These are phyloP conservation scores for Drosophila recens DNA, from an alignment of 2,888 invertebrate genomes.

Conservation along the genomic window DNA sequence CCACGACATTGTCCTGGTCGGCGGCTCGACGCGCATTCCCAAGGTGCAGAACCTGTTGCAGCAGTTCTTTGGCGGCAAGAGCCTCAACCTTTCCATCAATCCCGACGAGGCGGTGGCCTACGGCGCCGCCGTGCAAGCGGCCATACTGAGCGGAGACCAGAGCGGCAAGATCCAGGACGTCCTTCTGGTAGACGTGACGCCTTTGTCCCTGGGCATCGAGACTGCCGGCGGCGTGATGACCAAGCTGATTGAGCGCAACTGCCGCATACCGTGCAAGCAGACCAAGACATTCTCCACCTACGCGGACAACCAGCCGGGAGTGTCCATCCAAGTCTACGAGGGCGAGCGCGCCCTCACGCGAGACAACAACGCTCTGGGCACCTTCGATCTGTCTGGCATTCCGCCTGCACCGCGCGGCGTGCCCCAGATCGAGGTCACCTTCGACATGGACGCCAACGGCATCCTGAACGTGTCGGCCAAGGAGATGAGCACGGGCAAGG, in stretches of 20 bases:
- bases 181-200: slow-evolving; percentile 89
- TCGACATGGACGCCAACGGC: slow-evolving; percentile 95
- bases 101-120: slow-evolving; percentile 93
- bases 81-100: slow-evolving; percentile 90
- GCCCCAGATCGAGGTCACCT: slow-evolving; percentile 94
- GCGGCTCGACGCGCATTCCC: slow-evolving; percentile 92
- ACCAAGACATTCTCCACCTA: slow-evolving; percentile 92
- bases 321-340: slow-evolving; percentile 90
- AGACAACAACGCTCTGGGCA: slow-evolving; percentile 96
- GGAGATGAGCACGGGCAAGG: slow-evolving; percentile 88
- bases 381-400: slow-evolving; percentile 98
- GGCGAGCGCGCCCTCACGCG: slow-evolving; percentile 95
- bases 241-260: slow-evolving; percentile 90
- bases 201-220: slow-evolving; percentile 91
- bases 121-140: slow-evolving; percentile 91
- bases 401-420: slow-evolving; percentile 96
- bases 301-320: slow-evolving; percentile 92
- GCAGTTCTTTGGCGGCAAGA: slow-evolving; percentile 91
- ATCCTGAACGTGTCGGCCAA: slow-evolving; percentile 95
- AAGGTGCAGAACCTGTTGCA: slow-evolving; percentile 91
- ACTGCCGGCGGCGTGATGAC: slow-evolving; percentile 93
- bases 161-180: slow-evolving; percentile 91
- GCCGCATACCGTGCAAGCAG: slow-evolving; percentile 90
- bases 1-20: slow-evolving; percentile 92
- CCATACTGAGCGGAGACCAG: slow-evolving; percentile 89